A percentile compares a stretch with the other conserved stretches of the same genome.
Evolutionary conservation across 1,140 invertebrate genomes (phyloP).

Genomic region (Polyergus mexicanus): DNA sequence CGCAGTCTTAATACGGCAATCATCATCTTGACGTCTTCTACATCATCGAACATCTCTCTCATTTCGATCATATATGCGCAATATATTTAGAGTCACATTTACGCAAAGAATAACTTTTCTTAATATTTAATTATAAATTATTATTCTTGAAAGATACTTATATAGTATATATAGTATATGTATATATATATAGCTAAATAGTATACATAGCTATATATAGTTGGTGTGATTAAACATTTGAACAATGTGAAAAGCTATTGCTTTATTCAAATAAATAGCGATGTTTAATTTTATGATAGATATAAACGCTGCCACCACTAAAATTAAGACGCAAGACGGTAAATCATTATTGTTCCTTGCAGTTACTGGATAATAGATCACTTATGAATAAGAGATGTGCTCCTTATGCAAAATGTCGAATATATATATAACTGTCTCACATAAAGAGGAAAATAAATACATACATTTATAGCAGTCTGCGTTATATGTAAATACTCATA

Average conservation of each 20-base stretch:
- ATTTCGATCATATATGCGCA: too few relatives aligned
- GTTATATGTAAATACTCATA: neutral
- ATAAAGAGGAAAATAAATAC: conserved; percentile 43
- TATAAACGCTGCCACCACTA: neutral
- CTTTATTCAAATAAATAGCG: neutral
- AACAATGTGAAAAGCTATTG: neutral
- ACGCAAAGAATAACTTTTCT: neutral
- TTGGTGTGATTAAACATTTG: neutral
- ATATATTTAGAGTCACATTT: too few relatives aligned
- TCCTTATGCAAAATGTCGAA: conserved; percentile 38
- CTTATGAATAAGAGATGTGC: conserved; percentile 69
- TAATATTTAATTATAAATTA: neutral
- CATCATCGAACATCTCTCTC: too few relatives aligned
- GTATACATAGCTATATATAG: neutral
- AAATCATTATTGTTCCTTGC: conserved; percentile 49
- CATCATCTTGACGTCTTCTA: too few relatives aligned
- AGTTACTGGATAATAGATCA: conserved; percentile 31
- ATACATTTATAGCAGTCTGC: neutral
- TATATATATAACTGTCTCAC: neutral
- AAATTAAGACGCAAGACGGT: conserved; percentile 45
- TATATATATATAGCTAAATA: too few relatives aligned
- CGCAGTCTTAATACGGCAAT: too few relatives aligned
- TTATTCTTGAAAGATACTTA: neutral
- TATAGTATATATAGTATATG: neutral
- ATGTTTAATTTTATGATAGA: neutral